Conservation (phyloP, 2,888 invertebrate genomes). For the Eurytoma adleriae region DNA sequence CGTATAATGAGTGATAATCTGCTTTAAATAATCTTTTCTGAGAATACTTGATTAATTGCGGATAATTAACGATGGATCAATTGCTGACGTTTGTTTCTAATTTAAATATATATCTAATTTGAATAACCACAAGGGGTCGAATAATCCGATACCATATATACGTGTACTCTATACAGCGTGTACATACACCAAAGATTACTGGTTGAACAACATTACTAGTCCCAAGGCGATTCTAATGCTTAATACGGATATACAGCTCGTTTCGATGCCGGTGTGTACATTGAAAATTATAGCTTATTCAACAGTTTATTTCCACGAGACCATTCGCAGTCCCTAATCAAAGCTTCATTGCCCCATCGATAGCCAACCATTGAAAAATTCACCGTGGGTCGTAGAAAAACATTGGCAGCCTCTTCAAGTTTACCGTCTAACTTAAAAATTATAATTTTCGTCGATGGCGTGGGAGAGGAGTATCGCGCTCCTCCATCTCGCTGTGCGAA, state of each 20-base stretch:
- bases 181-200: constrained; percentile 20
- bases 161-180: too few species aligned
- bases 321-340: too few species aligned
- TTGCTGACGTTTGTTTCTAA: neutral
- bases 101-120: constrained; percentile 1
- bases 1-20: too few species aligned
- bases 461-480: neutral
- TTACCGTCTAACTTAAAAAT: constrained; percentile 15
- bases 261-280: too few species aligned
- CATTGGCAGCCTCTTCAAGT: too few species aligned
- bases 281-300: too few species aligned
- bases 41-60: too few species aligned
- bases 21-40: too few species aligned
- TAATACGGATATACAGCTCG: neutral
- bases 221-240: neutral
- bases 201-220: neutral
- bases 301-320: too few species aligned
- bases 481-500: neutral
- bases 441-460: neutral
- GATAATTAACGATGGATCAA: neutral
- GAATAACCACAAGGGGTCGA: neutral
- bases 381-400: neutral
- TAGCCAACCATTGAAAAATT: neutral
- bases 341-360: too few species aligned
- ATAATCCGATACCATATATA: neutral